A percentile compares a stretch with the other conserved stretches of the same genome.
These are phyloP conservation scores for Xenotilapia leptura DNA, from an alignment of 2,113 vertebrate genomes.

Conservation along the genomic window DNA sequence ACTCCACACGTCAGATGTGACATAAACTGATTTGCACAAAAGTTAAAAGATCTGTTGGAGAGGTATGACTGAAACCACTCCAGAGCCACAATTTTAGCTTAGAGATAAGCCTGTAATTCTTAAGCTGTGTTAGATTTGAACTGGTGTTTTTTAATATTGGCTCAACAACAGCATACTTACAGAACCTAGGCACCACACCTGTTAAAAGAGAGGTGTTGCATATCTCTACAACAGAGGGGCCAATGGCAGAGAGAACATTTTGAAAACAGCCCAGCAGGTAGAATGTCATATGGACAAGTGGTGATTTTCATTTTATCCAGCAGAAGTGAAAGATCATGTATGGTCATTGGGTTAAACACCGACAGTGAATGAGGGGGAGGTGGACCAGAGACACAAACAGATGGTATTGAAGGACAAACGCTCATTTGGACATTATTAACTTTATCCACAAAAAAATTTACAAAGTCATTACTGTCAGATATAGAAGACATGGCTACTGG, in stretches of 20 bases:
- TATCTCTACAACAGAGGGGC: neutral
- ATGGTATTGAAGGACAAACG: too few relatives aligned
- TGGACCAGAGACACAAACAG: too few relatives aligned
- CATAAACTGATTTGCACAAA: neutral
- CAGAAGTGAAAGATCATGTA: too few relatives aligned
- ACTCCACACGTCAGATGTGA: neutral
- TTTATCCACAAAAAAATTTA: too few relatives aligned
- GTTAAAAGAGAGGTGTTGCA: neutral
- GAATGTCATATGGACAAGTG: too few relatives aligned
- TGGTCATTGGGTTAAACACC: too few relatives aligned
- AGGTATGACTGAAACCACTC: neutral
- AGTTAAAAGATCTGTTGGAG: neutral
- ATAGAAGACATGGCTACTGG: too few relatives aligned
- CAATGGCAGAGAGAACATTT: neutral
- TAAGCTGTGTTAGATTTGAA: neutral
- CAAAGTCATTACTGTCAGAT: too few relatives aligned
- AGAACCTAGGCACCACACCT: neutral
- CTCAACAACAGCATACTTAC: neutral
- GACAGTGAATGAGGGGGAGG: too few relatives aligned
- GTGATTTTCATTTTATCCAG: too few relatives aligned
- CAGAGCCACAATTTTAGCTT: neutral
- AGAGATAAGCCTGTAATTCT: neutral
- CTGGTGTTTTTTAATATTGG: neutral
- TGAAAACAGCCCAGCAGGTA: neutral
- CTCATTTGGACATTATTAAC: too few relatives aligned